Evolutionary conservation across 2,113 vertebrate species (phyloP).

Genomic region (Chlorocebus sabaeus): DNA sequence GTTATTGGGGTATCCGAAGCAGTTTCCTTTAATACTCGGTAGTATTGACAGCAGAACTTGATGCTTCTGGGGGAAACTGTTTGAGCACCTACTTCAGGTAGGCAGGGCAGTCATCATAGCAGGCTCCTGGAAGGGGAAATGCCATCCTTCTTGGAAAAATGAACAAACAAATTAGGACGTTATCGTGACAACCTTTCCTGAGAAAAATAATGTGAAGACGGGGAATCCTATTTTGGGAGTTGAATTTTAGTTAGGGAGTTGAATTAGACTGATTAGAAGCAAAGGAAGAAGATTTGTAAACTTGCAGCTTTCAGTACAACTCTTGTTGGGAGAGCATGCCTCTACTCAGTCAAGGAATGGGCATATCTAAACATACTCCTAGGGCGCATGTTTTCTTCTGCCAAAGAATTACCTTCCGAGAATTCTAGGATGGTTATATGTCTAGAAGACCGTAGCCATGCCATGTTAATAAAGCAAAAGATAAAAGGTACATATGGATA

Average conservation of each 20-base stretch:
- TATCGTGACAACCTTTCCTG: background rate
- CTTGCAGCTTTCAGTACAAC: background rate
- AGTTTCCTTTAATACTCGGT: background rate
- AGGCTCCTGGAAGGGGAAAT: background rate
- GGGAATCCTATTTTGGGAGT: fast-evolving
- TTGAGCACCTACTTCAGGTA: background rate
- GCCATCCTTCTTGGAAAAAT: background rate
- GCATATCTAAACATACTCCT: background rate
- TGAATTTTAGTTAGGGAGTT: background rate
- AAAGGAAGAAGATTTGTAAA: background rate
- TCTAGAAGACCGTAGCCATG: background rate
- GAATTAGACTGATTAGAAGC: background rate
- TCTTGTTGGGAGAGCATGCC: background rate
- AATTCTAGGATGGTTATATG: background rate
- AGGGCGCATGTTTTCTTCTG: background rate
- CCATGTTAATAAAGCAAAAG: background rate
- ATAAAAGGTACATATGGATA: background rate
- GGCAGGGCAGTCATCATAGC: background rate
- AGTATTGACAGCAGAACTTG: background rate
- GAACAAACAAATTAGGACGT: background rate
- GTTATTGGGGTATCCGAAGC: background rate
- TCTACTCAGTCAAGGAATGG: background rate
- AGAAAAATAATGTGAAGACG: background rate
- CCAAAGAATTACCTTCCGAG: background rate
- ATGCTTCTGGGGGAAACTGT: background rate